Evolutionary conservation across 2,888 invertebrate genomes (phyloP), one percentile per base, ranked within the genome.

Genomic region (Caenorhabditis sp.): DNA sequence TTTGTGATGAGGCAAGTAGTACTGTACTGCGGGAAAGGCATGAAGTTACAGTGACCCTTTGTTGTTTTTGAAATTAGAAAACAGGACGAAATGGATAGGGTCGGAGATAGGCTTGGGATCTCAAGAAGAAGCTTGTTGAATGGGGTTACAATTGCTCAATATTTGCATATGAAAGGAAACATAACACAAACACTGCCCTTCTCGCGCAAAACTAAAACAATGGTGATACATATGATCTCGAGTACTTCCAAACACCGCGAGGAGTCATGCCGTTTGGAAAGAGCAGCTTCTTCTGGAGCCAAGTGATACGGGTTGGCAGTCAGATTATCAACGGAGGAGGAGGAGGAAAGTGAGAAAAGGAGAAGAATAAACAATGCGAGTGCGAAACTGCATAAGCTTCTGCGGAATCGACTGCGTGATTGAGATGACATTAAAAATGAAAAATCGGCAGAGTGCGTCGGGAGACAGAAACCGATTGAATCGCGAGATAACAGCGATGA

Each of bases 211-310:
- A 30, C 46, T 65, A 55, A 65, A 65, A 65, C 65, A 65, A 65
- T 46, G 55, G 41, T 46, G 48, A 24, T 45, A 45, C 45, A 53
- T 41, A 43, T 50, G 45, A 66, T 37, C 50, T 61, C 65, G 65
- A 65, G 65, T 65, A 65, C 35, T 55, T 46, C 46, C 55, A 46
- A 65, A 55, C 55, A 65, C 11, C 22, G 32, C 48, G 32, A 30
- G 50, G 50, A 63, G 63, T 63, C 63, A 63, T 63, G 63, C 63
- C 63, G 63, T 63, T 63, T 63, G 7, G 63, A 32, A 61, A 37
- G 37, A 35, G 61, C 48, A 35, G 46, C 32, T 32, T 9, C 13
- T 11, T 53, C 37, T 15, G 32, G 17, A 15, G 37, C 32, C 17
- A 30, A 30, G 27, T 50, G 26, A 50, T 26, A 53, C 22, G 35